phyloP scores from a whole-genome alignment of 2,888 invertebrate species.

The Polydrusus tereticollis region DNA sequence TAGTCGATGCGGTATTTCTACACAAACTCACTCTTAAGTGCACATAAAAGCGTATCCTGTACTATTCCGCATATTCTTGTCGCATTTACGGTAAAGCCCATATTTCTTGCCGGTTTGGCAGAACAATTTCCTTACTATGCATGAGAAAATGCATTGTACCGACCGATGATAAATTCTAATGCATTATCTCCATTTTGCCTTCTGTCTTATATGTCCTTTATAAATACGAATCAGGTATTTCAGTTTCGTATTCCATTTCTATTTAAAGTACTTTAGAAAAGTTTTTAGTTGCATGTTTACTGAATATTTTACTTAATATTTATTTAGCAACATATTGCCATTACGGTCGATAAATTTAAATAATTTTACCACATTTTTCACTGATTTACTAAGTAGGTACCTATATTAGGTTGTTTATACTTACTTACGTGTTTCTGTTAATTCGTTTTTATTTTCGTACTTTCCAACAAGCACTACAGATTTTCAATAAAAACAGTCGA shows the following conservation, averaged over 20 bases:
- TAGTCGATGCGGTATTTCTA: constrained; percentile 19
- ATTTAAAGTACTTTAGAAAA: constrained; percentile 30
- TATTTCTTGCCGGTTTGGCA: constrained; percentile 43
- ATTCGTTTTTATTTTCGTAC: too few species aligned
- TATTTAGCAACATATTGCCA: neutral
- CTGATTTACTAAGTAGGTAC: too few species aligned
- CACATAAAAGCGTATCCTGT: constrained; percentile 34
- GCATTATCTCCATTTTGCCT: constrained; percentile 44
- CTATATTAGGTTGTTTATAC: too few species aligned
- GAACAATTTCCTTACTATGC: constrained; percentile 46
- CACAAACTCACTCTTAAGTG: constrained; percentile 30
- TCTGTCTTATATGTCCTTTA: constrained; percentile 29
- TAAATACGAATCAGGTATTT: constrained; percentile 32
- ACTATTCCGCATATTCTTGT: constrained; percentile 46
- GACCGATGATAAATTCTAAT: constrained; percentile 39
- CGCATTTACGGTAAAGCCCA: constrained; percentile 39
- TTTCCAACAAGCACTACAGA: too few species aligned
- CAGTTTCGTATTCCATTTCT: constrained; percentile 12
- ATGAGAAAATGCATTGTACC: constrained; percentile 48
- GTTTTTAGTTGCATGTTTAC: constrained; percentile 2
- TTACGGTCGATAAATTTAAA: neutral
- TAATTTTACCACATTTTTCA: too few species aligned
- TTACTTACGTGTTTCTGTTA: too few species aligned
- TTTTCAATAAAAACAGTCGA: too few species aligned
- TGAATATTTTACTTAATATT: neutral